Evolutionary conservation across 2,888 invertebrate genomes (phyloP).

Genomic region (Mythimna ferrago): DNA sequence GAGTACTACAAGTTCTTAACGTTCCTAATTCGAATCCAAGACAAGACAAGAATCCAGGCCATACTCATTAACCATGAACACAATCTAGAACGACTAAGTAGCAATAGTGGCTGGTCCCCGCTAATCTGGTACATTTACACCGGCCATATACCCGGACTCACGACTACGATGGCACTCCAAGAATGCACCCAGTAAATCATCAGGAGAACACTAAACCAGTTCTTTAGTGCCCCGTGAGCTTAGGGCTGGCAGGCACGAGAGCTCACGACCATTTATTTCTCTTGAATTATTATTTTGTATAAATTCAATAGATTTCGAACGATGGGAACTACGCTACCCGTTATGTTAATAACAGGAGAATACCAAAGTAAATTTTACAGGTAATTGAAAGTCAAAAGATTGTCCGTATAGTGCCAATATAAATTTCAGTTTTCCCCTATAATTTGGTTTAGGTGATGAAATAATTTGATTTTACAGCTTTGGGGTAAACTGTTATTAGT

Average conservation of each 20-base stretch:
- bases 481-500: too few relatives aligned
- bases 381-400: too few relatives aligned
- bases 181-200: slow-evolving; percentile 89
- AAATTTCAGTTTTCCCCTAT: not conserved
- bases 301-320: not conserved
- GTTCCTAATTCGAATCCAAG: not conserved
- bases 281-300: not conserved
- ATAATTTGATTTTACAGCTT: not conserved
- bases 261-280: not conserved
- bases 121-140: slow-evolving; percentile 78
- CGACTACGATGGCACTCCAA: slow-evolving; percentile 73
- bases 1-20: not conserved
- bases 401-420: not conserved
- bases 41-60: not conserved
- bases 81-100: slow-evolving; percentile 64
- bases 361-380: not conserved
- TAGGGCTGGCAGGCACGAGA: slow-evolving; percentile 64
- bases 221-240: slow-evolving; percentile 76
- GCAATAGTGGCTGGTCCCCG: slow-evolving; percentile 68
- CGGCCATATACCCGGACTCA: slow-evolving; percentile 68
- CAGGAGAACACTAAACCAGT: slow-evolving; percentile 82
- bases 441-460: not conserved
- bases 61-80: not conserved
- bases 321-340: too few relatives aligned
- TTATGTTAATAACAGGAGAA: not conserved